Evolutionary conservation across 2,888 invertebrate genomes (phyloP).

Genomic region (Spilarctia lutea): DNA sequence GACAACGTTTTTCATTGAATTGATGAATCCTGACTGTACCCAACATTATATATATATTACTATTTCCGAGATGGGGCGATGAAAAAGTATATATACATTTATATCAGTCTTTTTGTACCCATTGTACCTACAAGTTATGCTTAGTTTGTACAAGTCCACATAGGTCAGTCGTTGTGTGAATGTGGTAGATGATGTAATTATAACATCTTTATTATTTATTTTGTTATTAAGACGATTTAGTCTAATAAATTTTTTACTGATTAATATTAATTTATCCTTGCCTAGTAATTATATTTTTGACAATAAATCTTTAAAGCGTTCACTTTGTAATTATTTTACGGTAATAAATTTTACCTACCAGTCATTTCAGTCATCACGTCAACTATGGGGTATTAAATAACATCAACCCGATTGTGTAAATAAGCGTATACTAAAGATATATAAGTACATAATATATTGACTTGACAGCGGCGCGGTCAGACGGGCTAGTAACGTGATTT

Average conservation of each 20-base stretch:
- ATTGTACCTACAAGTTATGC: too few species aligned
- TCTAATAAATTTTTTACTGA: neutral
- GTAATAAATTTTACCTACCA: neutral
- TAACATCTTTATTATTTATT: too few species aligned
- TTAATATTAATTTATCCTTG: neutral
- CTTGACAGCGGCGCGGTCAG: constrained; percentile 46
- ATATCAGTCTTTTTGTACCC: too few species aligned
- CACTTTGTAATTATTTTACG: neutral
- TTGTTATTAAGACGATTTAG: too few species aligned
- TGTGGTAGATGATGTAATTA: too few species aligned
- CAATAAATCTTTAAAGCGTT: neutral
- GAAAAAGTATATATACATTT: too few species aligned
- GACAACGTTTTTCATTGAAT: too few species aligned
- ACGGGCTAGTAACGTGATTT: constrained; percentile 76
- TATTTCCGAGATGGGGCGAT: too few species aligned
- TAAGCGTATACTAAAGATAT: constrained; percentile 7
- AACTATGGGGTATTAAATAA: neutral
- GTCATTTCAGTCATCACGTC: neutral
- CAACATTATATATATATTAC: too few species aligned
- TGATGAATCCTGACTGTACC: too few species aligned
- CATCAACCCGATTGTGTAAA: constrained; percentile 4
- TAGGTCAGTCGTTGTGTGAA: too few species aligned
- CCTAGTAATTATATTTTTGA: neutral
- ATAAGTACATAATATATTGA: constrained; percentile 41
- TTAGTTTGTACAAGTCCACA: too few species aligned